Percentiles rank a stretch among this genome's conserved stretches.
These are phyloP conservation scores for Diabrotica virgifera DNA, from an alignment of 1,140 invertebrate genomes.

Conservation along the genomic window DNA sequence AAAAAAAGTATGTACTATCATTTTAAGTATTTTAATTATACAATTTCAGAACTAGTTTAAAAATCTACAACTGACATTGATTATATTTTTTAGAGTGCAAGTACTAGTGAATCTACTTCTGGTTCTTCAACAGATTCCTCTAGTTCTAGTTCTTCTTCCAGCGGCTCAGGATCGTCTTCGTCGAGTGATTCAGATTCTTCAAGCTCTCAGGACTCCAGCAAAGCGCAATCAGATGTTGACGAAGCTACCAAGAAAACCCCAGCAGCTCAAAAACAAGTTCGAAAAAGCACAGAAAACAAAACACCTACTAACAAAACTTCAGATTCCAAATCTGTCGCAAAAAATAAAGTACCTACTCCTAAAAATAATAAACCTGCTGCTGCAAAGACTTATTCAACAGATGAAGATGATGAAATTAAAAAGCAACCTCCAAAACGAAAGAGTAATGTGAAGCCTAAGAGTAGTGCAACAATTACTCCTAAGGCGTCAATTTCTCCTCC, in stretches of 20 bases:
- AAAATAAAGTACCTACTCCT: conserved; percentile 45
- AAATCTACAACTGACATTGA: neutral
- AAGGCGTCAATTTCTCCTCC: conserved; percentile 49
- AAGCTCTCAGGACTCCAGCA: conserved; percentile 48
- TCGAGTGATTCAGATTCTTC: conserved; percentile 60
- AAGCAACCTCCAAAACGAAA: conserved; percentile 50
- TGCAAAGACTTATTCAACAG: conserved; percentile 46
- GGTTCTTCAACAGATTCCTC: conserved; percentile 43
- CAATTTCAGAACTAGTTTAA: neutral
- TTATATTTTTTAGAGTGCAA: conserved; percentile 25
- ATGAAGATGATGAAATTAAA: conserved; percentile 53
- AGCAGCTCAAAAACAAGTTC: conserved; percentile 45
- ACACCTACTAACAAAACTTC: conserved; percentile 36
- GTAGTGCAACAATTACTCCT: conserved; percentile 51
- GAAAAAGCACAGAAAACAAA: conserved; percentile 46
- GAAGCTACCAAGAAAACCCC: conserved; percentile 53
- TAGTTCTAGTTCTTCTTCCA: conserved; percentile 64
- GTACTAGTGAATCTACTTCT: conserved; percentile 30
- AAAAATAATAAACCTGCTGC: conserved; percentile 46
- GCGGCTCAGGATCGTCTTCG: conserved; percentile 68
- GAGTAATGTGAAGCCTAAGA: conserved; percentile 43
- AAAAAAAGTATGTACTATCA: neutral
- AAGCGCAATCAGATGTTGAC: conserved; percentile 49
- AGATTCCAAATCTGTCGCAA: conserved; percentile 24
- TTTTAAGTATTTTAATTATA: neutral